These are phyloP conservation scores for Dynastes maya DNA, from an alignment of 2,888 invertebrate genomes.

Conservation along the genomic window DNA sequence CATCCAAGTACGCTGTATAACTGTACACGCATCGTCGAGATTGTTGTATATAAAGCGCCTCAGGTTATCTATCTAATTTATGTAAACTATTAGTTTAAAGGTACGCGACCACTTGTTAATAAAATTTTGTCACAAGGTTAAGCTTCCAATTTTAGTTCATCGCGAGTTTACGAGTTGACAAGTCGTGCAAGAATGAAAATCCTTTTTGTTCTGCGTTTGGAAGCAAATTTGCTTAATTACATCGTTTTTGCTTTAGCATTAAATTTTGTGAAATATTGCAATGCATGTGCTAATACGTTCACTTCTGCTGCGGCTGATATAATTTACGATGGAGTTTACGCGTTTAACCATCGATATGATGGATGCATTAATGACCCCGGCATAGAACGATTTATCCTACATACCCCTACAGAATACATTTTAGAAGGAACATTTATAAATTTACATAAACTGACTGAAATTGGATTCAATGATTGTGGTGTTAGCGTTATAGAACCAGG, in stretches of 20 bases:
- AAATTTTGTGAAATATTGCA: neutral
- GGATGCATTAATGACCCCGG: slow-evolving; percentile 4
- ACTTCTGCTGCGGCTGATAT: neutral
- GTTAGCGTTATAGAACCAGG: neutral
- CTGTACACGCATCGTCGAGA: too few species aligned
- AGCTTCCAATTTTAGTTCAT: too few species aligned
- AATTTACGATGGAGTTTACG: neutral
- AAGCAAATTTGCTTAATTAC: neutral
- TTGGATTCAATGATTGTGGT: neutral
- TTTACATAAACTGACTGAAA: neutral
- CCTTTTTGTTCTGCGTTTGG: too few species aligned
- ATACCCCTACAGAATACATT: neutral
- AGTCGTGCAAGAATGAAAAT: too few species aligned
- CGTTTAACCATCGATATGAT: neutral
- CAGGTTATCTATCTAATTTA: too few species aligned
- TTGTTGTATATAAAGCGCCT: too few species aligned
- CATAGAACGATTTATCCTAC: slow-evolving; percentile 7
- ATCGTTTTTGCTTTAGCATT: neutral
- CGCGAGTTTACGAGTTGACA: too few species aligned
- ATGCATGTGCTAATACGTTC: neutral
- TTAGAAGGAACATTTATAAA: slow-evolving; percentile 12
- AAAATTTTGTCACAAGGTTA: too few species aligned
- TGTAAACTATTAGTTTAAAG: too few species aligned
- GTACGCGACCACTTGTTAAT: too few species aligned
- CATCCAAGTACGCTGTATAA: too few species aligned